Evolutionary conservation across 2,113 vertebrate species (phyloP).

Genomic region (Antigone vipio): DNA sequence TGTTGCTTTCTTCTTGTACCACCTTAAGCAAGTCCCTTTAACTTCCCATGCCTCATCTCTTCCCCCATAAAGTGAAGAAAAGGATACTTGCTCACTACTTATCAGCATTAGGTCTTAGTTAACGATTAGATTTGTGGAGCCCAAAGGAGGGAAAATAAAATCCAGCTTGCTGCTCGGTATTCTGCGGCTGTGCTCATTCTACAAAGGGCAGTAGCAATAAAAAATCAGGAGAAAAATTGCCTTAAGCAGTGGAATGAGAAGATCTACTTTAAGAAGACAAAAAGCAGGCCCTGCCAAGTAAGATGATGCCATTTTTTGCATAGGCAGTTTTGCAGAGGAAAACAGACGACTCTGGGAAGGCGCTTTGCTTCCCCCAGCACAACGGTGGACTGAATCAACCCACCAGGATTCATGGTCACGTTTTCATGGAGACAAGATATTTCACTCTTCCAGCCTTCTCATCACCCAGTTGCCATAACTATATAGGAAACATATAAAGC

Average conservation of each 20-base stretch:
- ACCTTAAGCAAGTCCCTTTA: neutral
- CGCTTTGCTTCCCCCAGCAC: neutral
- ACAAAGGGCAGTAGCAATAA: neutral
- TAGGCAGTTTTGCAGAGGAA: neutral
- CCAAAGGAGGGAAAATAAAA: constrained; percentile 1
- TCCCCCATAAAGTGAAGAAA: neutral
- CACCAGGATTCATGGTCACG: neutral
- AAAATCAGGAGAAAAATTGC: neutral
- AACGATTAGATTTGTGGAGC: neutral
- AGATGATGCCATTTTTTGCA: neutral
- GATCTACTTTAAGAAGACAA: neutral
- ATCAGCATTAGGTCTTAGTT: neutral
- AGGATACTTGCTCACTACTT: neutral
- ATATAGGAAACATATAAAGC: constrained; percentile 6
- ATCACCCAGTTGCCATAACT: neutral
- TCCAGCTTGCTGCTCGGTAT: neutral
- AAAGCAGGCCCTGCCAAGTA: neutral
- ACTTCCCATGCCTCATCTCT: neutral
- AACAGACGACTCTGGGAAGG: neutral
- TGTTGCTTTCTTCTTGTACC: neutral
- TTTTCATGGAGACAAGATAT: neutral
- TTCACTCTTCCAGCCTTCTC: constrained; percentile 10
- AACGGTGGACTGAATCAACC: neutral
- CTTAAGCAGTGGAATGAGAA: neutral
- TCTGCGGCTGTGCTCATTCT: neutral